Conservation (phyloP, 2,797 vertebrate genomes). For the Gymnocypris eckloni region DNA sequence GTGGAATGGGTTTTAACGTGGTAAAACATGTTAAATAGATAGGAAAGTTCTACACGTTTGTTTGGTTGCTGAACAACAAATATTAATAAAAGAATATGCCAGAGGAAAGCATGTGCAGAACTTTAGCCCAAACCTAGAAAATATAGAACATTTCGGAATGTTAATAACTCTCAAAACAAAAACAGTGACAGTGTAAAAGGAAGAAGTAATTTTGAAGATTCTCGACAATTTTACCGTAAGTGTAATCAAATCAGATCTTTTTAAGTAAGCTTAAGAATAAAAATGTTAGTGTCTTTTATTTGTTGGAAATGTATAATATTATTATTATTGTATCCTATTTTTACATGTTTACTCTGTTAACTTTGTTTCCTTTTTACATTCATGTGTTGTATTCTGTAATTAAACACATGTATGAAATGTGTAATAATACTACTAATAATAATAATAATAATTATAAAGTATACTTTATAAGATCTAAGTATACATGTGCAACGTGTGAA, state of each 20-base stretch:
- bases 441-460: not conserved
- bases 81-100: not conserved
- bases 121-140: not conserved
- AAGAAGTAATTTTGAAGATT: not conserved
- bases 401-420: not conserved
- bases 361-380: not conserved
- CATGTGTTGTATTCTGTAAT: not conserved
- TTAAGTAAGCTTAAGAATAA: not conserved
- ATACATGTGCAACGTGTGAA: not conserved
- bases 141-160: not conserved
- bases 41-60: not conserved
- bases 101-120: not conserved
- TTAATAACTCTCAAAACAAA: not conserved
- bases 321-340: not conserved
- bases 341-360: not conserved
- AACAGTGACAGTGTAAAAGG: not conserved
- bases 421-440: not conserved
- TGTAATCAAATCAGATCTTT: not conserved
- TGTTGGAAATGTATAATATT: not conserved
- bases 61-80: not conserved
- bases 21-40: not conserved
- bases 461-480: not conserved
- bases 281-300: not conserved
- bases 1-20: not conserved
- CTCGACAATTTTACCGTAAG: not conserved